These are phyloP conservation scores for Ciconia maguari DNA, from an alignment of 2,113 vertebrate genomes.

Conservation along the genomic window DNA sequence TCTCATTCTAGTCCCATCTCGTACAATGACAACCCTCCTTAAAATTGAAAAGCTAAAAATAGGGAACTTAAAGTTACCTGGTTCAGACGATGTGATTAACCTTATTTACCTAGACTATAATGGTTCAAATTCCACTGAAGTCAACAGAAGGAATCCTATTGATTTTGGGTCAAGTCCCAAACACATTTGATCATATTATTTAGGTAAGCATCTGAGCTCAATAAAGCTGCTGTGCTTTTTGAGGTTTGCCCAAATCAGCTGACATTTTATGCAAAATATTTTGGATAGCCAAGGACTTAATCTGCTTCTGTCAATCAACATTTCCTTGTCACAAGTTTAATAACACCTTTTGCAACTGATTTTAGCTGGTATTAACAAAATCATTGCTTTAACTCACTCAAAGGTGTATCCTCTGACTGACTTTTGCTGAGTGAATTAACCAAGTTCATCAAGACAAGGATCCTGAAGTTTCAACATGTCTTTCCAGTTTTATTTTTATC, in stretches of 20 bases:
- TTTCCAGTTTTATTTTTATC: conserved; percentile 57
- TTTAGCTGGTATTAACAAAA: conserved; percentile 41
- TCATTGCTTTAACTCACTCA: background rate
- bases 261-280: conserved; percentile 18
- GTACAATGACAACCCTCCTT: background rate
- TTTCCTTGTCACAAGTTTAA: conserved; percentile 31
- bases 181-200: background rate
- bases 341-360: conserved; percentile 31
- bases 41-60: background rate
- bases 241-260: background rate
- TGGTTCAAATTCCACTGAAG: background rate
- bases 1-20: background rate
- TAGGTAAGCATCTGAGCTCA: background rate
- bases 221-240: background rate
- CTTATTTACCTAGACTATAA: background rate
- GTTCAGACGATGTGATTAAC: background rate
- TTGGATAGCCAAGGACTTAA: background rate
- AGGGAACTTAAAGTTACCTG: background rate
- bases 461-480: conserved; percentile 12
- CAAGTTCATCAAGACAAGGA: conserved; percentile 4
- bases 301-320: background rate
- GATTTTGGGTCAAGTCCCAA: background rate
- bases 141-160: background rate
- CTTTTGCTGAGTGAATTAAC: conserved; percentile 23
- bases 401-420: background rate